These are phyloP conservation scores for Glossophaga mutica DNA, from an alignment of 2,797 vertebrate species.

Conservation along the genomic window DNA sequence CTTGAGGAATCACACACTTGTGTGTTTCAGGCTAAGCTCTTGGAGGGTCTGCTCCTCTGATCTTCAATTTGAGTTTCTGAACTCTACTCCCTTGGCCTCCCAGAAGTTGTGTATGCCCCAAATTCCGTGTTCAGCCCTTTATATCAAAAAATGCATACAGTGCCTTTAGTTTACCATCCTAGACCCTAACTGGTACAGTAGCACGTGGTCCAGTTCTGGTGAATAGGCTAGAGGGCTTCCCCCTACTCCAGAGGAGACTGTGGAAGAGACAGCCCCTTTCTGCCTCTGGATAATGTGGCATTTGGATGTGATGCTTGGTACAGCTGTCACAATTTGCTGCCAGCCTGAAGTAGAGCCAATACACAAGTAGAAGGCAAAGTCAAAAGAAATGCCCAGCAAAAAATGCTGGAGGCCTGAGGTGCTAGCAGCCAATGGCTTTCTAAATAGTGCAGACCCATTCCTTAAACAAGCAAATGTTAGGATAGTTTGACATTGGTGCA, in stretches of 20 bases:
- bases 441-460: background rate
- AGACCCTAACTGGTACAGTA: background rate
- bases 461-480: background rate
- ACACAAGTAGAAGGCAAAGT: background rate
- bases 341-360: conserved; percentile 40
- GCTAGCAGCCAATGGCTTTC: background rate
- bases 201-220: background rate
- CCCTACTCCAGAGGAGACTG: background rate
- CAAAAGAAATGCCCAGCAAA: background rate
- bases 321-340: conserved; percentile 45
- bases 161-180: background rate
- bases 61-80: background rate
- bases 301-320: background rate
- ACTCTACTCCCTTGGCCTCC: background rate
- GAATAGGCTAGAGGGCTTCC: background rate
- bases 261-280: background rate
- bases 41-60: background rate
- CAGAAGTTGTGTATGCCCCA: background rate
- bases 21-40: background rate
- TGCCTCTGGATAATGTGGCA: background rate
- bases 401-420: background rate
- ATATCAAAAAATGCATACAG: background rate
- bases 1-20: background rate
- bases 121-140: background rate
- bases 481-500: background rate